Evolutionary conservation across 2,113 vertebrate species (phyloP), one percentile per base, ranked within the genome.

Genomic region (Periophthalmodon schlosseri): DNA sequence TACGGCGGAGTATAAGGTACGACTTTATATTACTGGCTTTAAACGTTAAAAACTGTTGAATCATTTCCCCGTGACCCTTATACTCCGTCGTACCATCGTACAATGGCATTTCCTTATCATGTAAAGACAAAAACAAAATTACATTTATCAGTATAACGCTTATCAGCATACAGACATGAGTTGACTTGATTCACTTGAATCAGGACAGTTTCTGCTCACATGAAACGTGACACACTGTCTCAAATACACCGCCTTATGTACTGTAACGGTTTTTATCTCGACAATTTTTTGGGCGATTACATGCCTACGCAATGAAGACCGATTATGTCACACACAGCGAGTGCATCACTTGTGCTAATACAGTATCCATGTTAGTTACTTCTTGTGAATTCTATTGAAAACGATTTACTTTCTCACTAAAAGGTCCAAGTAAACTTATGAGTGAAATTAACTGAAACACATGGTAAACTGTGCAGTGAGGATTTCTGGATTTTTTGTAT

Each of bases 271-370:
- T 52, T 76, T 79, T 83, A 81, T 88, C 78, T 74, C 71, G 60
- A 72, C 56, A 65, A 24, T 39, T 12, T 36, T 46, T 20, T 76
- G 34, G 77, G 36, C 69, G 82, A 88, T 88, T 80, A 90, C 84
- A 84, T 80, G 11, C 34, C 49, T 8, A 11, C 28, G 36, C 46
- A 74, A 68, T 79, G 66, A 69, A 14, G n/a, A 49, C 0, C 4
- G 5, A 36, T 49, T 70, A 54, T 54, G 49, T 16, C 58, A 16
- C 8, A 63, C 16, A 16, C 5, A 15, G 6, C 60, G 18, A 3
- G 33, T 12, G 5, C 24, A 64, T 64, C 61, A 33, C 14, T 28
- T 6, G 15, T 16, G 12, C 6, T 15, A 33, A 36, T 7, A 36
- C 15, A 50, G 49, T 50, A 6, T 64, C 20, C n/a, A 3, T 63